These are phyloP conservation scores for Mizuhopecten yessoensis DNA, from an alignment of 1,140 invertebrate species.

Conservation along the genomic window DNA sequence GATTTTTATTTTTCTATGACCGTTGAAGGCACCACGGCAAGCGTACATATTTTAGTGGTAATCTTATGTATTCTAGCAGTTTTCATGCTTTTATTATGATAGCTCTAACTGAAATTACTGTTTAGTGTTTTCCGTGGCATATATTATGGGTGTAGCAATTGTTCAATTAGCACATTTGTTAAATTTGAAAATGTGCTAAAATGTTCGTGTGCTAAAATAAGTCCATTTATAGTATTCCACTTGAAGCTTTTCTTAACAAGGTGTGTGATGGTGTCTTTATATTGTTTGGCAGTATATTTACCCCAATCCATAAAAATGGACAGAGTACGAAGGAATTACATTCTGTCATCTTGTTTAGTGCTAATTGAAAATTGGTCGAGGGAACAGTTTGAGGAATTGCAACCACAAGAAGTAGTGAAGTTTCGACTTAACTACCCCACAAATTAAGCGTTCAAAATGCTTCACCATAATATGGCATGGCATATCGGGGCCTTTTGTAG, in stretches of 20 bases:
- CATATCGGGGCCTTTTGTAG: background rate
- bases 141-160: too few species aligned
- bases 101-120: too few species aligned
- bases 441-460: conserved; percentile 7
- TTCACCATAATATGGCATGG: background rate
- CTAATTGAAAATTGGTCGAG: background rate
- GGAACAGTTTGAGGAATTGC: conserved; percentile 37
- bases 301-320: background rate
- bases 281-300: background rate
- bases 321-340: background rate
- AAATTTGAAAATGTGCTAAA: too few species aligned
- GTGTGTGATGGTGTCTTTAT: background rate
- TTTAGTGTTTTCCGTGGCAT: too few species aligned
- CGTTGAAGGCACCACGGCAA: too few species aligned
- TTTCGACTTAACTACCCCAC: background rate
- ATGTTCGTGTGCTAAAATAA: too few species aligned
- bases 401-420: background rate
- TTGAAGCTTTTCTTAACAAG: background rate
- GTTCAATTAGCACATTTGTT: too few species aligned
- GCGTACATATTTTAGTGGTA: too few species aligned
- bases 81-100: too few species aligned
- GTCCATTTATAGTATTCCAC: too few species aligned
- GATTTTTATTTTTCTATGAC: too few species aligned
- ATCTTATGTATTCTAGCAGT: too few species aligned
- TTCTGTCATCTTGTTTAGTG: background rate